Base-by-base conservation (phyloP, 2,888 invertebrate species). In the Ametastegia equiseti region DNA sequence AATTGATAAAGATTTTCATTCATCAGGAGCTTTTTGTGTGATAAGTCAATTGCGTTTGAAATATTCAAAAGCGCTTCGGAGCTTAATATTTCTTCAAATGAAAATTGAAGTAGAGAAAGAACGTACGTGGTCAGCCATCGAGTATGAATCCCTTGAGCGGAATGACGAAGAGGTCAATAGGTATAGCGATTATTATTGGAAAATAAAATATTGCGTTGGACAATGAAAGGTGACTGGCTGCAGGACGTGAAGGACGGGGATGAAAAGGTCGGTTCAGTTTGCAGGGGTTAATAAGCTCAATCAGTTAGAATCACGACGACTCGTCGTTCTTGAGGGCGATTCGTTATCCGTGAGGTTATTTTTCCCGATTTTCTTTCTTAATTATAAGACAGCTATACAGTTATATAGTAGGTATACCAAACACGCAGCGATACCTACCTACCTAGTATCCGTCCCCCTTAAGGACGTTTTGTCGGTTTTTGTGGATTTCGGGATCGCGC, bases 221-320 rank as follows among this genome's bases (percentile, higher is more conserved):
- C 15, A 47, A 47, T 1, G 47, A 47, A 27, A 15, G 60, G 30
- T 60, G 60, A 60, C 23, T 60, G 30, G 60, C 15, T 3, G 60
- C 30, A 6, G 30, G 9, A 30, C 15, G 30, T 9, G 6, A 30
- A 13, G 60, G 23, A 11, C 7, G 19, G 75, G 11, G 23, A 50
- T 15, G 5, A 30, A 57, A 54, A 47, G 79, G 60, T 71, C 47
- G 45, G 79, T 42, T n/a, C 80, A 39, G 47, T 42, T 75, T 47
- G 47, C 33, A 60, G 45, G 77, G 39, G 50, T 57, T 82, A 86
- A 87, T 86, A 84, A 86, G 86, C 86, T 83, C 83, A 87, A 87
- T 87, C 84, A 84, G 81, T 69, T 79, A 85, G 86, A 85, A 82
- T 83, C 87, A 87, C 87, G 86, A 80, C 13, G 33, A 27, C 3